Conservation (phyloP, 2,113 vertebrate species). For the Siniperca knerii region DNA sequence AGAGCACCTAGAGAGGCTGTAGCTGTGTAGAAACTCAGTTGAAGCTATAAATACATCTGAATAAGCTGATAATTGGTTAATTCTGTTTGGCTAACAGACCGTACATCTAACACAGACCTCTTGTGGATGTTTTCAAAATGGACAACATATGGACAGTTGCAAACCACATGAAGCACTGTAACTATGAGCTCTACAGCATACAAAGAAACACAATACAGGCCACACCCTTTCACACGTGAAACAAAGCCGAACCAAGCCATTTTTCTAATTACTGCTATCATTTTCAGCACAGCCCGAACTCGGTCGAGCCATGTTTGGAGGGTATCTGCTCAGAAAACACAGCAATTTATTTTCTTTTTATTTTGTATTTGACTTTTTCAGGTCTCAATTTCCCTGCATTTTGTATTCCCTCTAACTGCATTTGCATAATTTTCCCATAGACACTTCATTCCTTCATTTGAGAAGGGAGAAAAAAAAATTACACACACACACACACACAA, state of each 20-base stretch:
- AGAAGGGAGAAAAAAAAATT: constrained; percentile 14
- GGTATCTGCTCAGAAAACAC: constrained; percentile 59
- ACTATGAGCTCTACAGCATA: constrained; percentile 1
- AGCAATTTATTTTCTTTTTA: constrained; percentile 46
- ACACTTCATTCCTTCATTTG: constrained; percentile 76
- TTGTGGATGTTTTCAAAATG: background rate
- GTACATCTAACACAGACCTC: background rate
- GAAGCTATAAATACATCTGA: background rate
- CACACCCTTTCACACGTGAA: constrained; percentile 37
- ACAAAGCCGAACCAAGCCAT: constrained; percentile 37
- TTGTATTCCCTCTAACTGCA: constrained; percentile 49
- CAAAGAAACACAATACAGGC: constrained; percentile 41
- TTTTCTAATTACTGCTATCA: constrained; percentile 62
- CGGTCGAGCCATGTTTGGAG: constrained; percentile 31
- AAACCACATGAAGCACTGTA: constrained; percentile 29
- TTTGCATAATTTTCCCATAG: constrained; percentile 79
- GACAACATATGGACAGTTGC: constrained; percentile 19
- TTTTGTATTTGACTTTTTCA: constrained; percentile 60
- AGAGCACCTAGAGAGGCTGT: background rate
- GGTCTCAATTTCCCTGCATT: constrained; percentile 64
- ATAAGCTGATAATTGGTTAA: background rate
- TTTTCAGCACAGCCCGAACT: constrained; percentile 40
- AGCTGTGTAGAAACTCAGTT: background rate
- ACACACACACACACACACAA: constrained; percentile 6
- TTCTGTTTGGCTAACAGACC: background rate